A percentile compares a stretch with the other conserved stretches of the same genome.
Evolutionary conservation across 2,113 vertebrate genomes (phyloP).

Genomic region (Peromyscus maniculatus): DNA sequence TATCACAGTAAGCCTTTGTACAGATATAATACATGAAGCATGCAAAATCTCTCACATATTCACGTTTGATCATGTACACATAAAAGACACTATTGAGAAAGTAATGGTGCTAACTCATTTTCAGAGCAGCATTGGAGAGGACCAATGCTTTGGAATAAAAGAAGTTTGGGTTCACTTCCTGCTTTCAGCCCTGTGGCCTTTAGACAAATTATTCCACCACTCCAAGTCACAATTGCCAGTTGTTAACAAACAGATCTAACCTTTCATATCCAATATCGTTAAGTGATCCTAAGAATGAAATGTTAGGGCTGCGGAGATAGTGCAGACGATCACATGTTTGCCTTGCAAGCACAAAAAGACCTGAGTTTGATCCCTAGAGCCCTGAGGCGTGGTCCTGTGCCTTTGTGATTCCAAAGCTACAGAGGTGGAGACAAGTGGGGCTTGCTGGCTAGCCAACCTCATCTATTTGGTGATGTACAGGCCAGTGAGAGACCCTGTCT

Average conservation of each 20-base stretch:
- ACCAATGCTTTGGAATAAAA: slow-evolving; percentile 14
- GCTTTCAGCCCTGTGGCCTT: not conserved
- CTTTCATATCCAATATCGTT: not conserved
- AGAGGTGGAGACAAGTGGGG: not conserved
- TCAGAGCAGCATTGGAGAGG: not conserved
- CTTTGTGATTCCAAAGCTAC: not conserved
- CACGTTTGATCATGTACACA: not conserved
- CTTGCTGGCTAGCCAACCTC: not conserved
- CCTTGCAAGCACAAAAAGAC: not conserved
- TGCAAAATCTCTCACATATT: not conserved
- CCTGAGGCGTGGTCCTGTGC: too few species aligned
- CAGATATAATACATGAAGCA: not conserved
- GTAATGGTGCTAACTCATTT: not conserved
- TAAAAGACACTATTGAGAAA: not conserved
- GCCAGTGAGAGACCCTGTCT: not conserved
- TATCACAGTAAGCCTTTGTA: not conserved
- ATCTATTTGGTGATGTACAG: not conserved
- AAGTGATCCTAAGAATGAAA: not conserved
- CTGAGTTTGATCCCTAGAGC: not conserved
- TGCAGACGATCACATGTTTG: not conserved
- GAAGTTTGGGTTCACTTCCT: not conserved
- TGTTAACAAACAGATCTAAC: not conserved
- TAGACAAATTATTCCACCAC: not conserved
- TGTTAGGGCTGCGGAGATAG: too few species aligned
- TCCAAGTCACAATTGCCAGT: not conserved